phyloP scores from a whole-genome alignment of 2,888 invertebrate genomes.

The Lithophane socia region DNA sequence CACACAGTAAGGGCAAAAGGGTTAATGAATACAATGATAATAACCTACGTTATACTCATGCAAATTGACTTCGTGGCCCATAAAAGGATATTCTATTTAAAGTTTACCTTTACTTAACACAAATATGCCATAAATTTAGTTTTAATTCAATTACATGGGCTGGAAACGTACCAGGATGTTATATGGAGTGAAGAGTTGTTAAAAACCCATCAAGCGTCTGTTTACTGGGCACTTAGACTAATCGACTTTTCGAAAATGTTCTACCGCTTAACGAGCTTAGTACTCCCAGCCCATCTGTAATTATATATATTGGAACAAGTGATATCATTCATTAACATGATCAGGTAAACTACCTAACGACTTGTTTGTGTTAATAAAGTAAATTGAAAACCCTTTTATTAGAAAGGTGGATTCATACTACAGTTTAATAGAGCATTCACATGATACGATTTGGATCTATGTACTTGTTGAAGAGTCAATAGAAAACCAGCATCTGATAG shows the following conservation, averaged over 20 bases:
- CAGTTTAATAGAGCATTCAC: not conserved
- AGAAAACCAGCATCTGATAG: no score
- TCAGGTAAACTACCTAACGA: conserved; percentile 18
- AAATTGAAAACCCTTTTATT: not conserved
- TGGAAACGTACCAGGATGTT: conserved; percentile 71
- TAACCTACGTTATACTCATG: conserved; percentile 54
- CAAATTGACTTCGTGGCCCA: conserved; percentile 55
- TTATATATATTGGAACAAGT: conserved; percentile 53
- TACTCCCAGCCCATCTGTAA: conserved; percentile 58
- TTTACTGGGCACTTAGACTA: conserved; percentile 70
- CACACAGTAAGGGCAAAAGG: conserved; percentile 60
- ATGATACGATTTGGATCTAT: no score
- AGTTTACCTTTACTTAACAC: conserved; percentile 46
- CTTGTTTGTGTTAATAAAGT: conserved; percentile 21
- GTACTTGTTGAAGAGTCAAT: not conserved
- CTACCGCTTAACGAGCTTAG: conserved; percentile 72
- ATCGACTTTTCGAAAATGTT: conserved; percentile 68
- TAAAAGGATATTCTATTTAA: conserved; percentile 54
- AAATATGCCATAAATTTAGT: conserved; percentile 45
- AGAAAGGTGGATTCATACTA: not conserved
- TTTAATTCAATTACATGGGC: conserved; percentile 60
- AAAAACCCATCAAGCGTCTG: conserved; percentile 79
- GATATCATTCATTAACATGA: conserved; percentile 42
- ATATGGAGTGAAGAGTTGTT: conserved; percentile 73
- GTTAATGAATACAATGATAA: conserved; percentile 68